Percentiles rank a stretch among this genome's conserved stretches.
phyloP scores from a whole-genome alignment of 2,888 invertebrate genomes.

The Nomada fabriciana region DNA sequence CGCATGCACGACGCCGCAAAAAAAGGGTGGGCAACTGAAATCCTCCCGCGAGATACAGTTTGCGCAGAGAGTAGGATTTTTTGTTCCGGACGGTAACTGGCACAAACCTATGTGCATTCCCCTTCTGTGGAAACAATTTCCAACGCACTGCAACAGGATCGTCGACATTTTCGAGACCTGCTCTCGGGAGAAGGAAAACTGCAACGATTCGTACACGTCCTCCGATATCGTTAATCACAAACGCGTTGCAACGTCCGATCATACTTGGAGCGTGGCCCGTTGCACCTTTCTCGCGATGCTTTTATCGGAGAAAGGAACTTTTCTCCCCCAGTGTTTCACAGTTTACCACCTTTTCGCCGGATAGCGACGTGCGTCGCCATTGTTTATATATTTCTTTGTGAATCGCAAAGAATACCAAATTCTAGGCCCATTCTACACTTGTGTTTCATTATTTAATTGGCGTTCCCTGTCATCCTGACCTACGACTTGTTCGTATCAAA shows the following conservation, averaged over 20 bases:
- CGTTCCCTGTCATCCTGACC: too few species aligned
- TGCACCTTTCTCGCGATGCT: background rate
- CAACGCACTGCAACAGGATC: slow-evolving; percentile 73
- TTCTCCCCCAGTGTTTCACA: slow-evolving; percentile 5
- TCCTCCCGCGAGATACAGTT: background rate
- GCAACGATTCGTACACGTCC: slow-evolving; percentile 52
- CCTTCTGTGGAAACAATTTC: slow-evolving; percentile 72
- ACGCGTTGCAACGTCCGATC: slow-evolving; percentile 25
- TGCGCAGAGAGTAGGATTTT: background rate
- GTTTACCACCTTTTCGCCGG: background rate
- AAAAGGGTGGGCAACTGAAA: background rate
- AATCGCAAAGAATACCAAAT: background rate
- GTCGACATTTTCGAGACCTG: slow-evolving; percentile 68
- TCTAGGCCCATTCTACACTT: too few species aligned
- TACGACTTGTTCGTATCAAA: background rate
- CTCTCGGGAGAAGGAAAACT: slow-evolving; percentile 48
- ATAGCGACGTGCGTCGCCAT: slow-evolving; percentile 8
- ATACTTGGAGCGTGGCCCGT: slow-evolving; percentile 37
- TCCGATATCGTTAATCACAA: slow-evolving; percentile 53
- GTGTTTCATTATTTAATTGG: background rate
- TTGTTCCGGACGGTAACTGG: background rate
- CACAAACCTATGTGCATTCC: slow-evolving; percentile 54
- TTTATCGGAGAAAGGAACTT: slow-evolving; percentile 43
- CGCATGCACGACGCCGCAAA: background rate
- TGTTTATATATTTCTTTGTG: background rate